Evolutionary conservation across 2,797 vertebrate genomes (phyloP), one percentile per base, ranked within the genome.

Genomic region (Schizopygopsis malacanthus): DNA sequence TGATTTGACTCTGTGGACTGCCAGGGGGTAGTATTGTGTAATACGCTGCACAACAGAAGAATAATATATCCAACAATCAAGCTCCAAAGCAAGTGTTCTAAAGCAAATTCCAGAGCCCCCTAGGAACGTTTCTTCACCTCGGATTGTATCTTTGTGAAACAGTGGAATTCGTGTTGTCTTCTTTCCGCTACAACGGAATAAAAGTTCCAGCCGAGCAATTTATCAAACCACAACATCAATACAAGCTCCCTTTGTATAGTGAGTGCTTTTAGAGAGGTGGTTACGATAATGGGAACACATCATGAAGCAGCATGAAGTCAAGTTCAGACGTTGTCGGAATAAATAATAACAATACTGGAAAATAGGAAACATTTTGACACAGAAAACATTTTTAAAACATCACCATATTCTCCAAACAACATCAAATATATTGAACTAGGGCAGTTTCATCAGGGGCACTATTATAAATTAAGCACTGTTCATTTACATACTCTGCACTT

Each of bases 141-240:
- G 54, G 15, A 18, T 69, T 81, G 43, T 73, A 54, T 65, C 22
- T 80, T 72, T 85, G 54, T 80, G 76, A 12, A 72, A 59, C 11
- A 72, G 37, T 56, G 2, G 25, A 79, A 56, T 39, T 71, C 2
- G 54, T 80, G 52, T 63, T 73, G n/a, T 56, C 83, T 80, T 61
- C 69, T 59, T 73, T 73, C 28, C 33, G 43, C 54, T 50, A 81
- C 84, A 85, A 54, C 7, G 20, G 33, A 82, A 86, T 59, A 56
- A 78, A 73, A 43, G 76, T 82, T 81, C 69, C 54, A 69, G 33
- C 28, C 69, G 16, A 81, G 70, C 84, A 75, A 75, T 75, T 75
- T 73, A 83, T 83, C 81, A 83, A 83, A 83, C 70, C 81, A 75
- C 70, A 83, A 75, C 81, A 83, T 83, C 81, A 83, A 83, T 73